Percentiles rank a stretch among this genome's conserved stretches.
These are phyloP conservation scores for Amphipyra tragopoginis DNA, from an alignment of 2,888 invertebrate genomes.

Conservation along the genomic window DNA sequence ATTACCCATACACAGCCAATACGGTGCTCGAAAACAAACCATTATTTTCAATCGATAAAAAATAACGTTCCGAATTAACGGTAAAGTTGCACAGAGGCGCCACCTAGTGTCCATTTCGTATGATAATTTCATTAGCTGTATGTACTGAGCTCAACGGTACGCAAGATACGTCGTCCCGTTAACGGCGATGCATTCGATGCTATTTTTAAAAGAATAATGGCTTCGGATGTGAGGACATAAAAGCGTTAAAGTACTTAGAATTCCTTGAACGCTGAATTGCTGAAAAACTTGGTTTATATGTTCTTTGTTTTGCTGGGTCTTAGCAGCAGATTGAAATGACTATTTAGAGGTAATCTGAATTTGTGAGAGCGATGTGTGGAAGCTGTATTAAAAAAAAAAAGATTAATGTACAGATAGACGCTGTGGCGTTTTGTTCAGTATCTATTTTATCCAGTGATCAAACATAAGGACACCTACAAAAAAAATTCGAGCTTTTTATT, in stretches of 20 bases:
- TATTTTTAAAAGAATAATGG: constrained; percentile 1
- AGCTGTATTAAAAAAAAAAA: no score
- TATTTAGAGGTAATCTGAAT: no score
- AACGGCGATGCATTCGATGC: constrained; percentile 51
- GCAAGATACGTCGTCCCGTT: constrained; percentile 46
- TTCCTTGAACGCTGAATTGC: neutral
- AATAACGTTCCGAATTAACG: constrained; percentile 42
- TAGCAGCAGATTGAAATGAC: no score
- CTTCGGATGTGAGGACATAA: neutral
- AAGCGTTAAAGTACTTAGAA: neutral
- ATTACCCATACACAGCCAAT: constrained; percentile 5
- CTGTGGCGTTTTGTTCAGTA: no score
- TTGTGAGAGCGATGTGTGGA: no score
- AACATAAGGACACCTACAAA: no score
- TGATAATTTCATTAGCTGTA: constrained; percentile 83
- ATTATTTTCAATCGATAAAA: constrained; percentile 50
- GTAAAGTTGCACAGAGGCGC: constrained; percentile 44
- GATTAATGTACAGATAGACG: no score
- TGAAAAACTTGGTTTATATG: no score
- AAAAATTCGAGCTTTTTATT: no score
- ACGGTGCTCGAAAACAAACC: constrained; percentile 43
- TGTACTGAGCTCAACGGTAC: constrained; percentile 37
- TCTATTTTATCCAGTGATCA: no score
- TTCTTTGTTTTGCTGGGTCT: no score
- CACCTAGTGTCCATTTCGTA: constrained; percentile 69